Evolutionary conservation across 2,113 vertebrate species (phyloP).

Genomic region (Sylvilagus bachmani): DNA sequence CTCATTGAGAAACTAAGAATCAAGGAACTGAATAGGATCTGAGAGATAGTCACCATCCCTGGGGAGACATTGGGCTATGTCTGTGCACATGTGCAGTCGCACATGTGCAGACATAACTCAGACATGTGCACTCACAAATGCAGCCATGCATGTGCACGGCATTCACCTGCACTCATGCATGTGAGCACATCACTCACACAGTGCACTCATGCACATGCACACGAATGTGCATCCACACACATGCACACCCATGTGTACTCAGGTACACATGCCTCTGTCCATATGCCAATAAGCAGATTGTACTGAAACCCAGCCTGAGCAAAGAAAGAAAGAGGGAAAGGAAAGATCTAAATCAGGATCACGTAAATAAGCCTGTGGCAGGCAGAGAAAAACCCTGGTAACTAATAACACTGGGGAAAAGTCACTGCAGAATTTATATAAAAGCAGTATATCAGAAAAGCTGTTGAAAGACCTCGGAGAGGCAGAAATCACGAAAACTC

Average conservation of each 20-base stretch:
- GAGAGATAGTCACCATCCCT: background rate
- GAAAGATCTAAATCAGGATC: slow-evolving; percentile 59
- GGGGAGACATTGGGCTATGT: background rate
- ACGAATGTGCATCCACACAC: too few species aligned
- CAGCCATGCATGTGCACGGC: background rate
- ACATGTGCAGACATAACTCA: background rate
- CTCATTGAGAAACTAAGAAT: background rate
- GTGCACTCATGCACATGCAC: background rate
- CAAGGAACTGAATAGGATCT: fast-evolving
- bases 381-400: slow-evolving; percentile 65
- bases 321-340: slow-evolving; percentile 22
- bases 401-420: background rate
- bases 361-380: slow-evolving; percentile 16
- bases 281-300: background rate
- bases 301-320: slow-evolving; percentile 40
- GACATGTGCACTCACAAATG: background rate
- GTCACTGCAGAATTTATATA: slow-evolving; percentile 72
- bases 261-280: background rate
- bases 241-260: background rate
- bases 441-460: slow-evolving; percentile 70
- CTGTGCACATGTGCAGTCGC: too few species aligned
- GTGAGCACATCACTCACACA: too few species aligned
- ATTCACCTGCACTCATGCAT: too few species aligned
- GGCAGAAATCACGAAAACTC: slow-evolving; percentile 50
- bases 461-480: slow-evolving; percentile 64